phyloP scores from a whole-genome alignment of 2,113 vertebrate genomes.

The Zonotrichia leucophrys region DNA sequence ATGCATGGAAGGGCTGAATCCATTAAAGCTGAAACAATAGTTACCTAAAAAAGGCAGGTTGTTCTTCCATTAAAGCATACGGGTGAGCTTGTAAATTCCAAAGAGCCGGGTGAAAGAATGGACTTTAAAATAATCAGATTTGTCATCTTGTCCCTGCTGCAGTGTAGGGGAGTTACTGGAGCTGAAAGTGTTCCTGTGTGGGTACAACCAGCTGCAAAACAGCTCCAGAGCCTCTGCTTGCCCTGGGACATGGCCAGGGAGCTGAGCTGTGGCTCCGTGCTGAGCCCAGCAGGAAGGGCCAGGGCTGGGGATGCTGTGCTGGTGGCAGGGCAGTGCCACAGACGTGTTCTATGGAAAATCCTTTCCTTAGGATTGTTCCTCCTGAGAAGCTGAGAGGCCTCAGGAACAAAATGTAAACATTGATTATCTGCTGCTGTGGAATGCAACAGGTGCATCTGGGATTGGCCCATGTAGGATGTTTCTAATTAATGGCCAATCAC shows the following conservation, averaged over 20 bases:
- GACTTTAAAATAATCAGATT: not conserved
- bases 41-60: not conserved
- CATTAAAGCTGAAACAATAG: slow-evolving; percentile 4
- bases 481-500: too few relatives aligned
- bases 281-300: not conserved
- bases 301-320: not conserved
- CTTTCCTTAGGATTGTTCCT: too few relatives aligned
- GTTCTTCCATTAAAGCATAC: not conserved
- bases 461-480: too few relatives aligned
- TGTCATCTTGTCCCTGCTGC: not conserved
- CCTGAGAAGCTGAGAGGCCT: too few relatives aligned
- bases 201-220: fast-evolving
- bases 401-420: too few relatives aligned
- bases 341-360: too few relatives aligned
- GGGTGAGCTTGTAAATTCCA: slow-evolving; percentile 1
- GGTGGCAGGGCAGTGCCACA: not conserved
- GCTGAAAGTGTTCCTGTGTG: not conserved
- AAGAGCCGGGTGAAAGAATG: not conserved
- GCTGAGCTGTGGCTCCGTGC: not conserved
- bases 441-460: too few relatives aligned
- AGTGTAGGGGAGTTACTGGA: not conserved
- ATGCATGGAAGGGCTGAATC: not conserved
- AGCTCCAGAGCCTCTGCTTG: not conserved
- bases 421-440: too few relatives aligned
- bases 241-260: not conserved